Evolutionary conservation across 2,888 invertebrate genomes (phyloP).

Genomic region (Amblyjoppa proteus): DNA sequence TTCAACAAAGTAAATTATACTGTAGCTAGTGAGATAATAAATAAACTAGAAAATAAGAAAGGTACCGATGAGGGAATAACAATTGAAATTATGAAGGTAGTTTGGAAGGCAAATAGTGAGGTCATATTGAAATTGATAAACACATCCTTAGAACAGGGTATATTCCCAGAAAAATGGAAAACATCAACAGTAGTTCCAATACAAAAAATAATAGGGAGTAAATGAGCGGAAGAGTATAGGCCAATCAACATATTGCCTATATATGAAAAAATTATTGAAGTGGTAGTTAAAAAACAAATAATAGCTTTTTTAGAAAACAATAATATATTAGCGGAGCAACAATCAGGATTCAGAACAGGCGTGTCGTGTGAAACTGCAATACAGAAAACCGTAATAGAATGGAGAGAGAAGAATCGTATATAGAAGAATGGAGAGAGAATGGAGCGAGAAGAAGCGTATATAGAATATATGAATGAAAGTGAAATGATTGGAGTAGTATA

Average conservation of each 20-base stretch:
- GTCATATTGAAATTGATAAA: background rate
- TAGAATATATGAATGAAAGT: constrained; percentile 8
- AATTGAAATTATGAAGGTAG: background rate
- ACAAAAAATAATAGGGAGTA: constrained; percentile 21
- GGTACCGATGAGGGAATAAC: background rate
- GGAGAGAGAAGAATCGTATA: constrained; percentile 11
- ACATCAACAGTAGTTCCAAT: constrained; percentile 2
- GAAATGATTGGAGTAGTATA: constrained; percentile 52
- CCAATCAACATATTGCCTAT: constrained; percentile 45
- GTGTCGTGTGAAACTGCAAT: constrained; percentile 62
- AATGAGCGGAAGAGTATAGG: constrained; percentile 30
- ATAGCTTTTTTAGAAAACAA: constrained; percentile 28
- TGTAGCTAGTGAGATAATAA: background rate
- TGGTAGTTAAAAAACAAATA: constrained; percentile 46
- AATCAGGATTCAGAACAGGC: constrained; percentile 51
- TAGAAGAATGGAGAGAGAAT: constrained; percentile 44
- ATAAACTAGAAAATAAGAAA: constrained; percentile 18
- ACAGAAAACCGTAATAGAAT: constrained; percentile 52
- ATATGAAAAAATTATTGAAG: constrained; percentile 49
- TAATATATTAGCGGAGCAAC: constrained; percentile 40
- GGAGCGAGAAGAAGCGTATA: too few relatives aligned
- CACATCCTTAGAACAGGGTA: background rate
- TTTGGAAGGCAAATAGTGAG: background rate
- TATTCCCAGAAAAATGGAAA: constrained; percentile 29
- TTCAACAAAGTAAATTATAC: background rate